phyloP scores from a whole-genome alignment of 2,888 invertebrate genomes.

The Leptinotarsa juncta region DNA sequence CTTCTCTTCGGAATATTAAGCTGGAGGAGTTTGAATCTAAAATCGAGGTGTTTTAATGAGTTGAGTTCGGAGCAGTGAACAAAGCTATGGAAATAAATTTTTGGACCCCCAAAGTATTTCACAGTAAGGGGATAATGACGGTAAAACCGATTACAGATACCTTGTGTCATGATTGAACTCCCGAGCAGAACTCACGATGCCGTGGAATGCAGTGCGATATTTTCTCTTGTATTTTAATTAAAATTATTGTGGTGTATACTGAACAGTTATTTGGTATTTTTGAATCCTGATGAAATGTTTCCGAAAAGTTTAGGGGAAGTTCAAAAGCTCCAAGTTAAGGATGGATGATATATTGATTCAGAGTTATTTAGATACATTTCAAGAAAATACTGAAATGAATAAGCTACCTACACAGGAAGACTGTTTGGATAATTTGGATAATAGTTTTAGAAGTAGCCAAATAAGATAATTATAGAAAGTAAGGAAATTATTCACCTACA shows the following conservation, averaged over 20 bases:
- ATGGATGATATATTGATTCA: too few species aligned
- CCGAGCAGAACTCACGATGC: not conserved
- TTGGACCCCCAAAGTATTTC: not conserved
- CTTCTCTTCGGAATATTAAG: constrained; percentile 1
- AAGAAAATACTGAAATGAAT: too few species aligned
- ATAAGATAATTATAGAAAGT: too few species aligned
- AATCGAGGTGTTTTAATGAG: constrained; percentile 11
- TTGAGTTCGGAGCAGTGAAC: constrained; percentile 6
- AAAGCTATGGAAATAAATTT: constrained; percentile 2
- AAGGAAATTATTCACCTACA: too few species aligned
- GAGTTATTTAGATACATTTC: too few species aligned
- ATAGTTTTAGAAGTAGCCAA: too few species aligned
- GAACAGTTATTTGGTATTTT: too few species aligned
- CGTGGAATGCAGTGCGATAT: not conserved
- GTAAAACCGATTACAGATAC: not conserved
- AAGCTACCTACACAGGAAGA: too few species aligned
- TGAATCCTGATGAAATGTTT: too few species aligned
- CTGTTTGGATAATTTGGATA: too few species aligned
- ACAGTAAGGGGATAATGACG: constrained; percentile 4
- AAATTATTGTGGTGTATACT: not conserved
- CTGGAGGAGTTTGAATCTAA: not conserved
- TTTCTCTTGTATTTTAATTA: not conserved
- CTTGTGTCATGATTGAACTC: constrained; percentile 6
- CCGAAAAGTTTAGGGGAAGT: too few species aligned
- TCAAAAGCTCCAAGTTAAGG: too few species aligned